Evolutionary conservation across 2,888 invertebrate genomes (phyloP), one percentile per base, ranked within the genome.

Genomic region (Noctuana brunneofusca): DNA sequence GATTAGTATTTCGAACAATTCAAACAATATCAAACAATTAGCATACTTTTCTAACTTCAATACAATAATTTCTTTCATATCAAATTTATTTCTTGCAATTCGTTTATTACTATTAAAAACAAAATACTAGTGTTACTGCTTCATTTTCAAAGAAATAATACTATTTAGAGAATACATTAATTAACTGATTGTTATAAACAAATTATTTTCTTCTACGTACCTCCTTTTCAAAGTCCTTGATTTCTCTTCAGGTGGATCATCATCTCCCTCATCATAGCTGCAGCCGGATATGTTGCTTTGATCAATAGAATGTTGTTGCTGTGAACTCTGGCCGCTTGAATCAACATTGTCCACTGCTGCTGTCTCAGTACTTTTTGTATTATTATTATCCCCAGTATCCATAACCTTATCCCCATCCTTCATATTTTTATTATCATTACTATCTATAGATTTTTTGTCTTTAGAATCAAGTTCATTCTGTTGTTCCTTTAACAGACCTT

Each of bases 161-260:
- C n/a, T n/a, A n/a, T n/a, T n/a, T n/a, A n/a, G n/a, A n/a, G n/a
- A n/a, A n/a, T n/a, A n/a, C n/a, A n/a, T n/a, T 3, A 27, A 9
- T 27, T 27, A 9, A 8, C 27, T 3, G 9, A 27, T 9, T 9
- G 0, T 9, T 27, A 27, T 27, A 3, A 27, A 27, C 27, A 27
- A 27, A 27, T 27, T 27, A 27, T 27, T 27, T 27, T 27, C 27
- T 27, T 27, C 27, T 43, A 56, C n/a, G 38, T 80, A 92, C 93
- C 93, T 92, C 80, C 93, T 84, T 78, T 93, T 93, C 30, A 93
- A 79, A 22, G 84, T 84, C n/a, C 88, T 70, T n/a, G 89, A 78
- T 67, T 83, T 91, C 64, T 92, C 89, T 68, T 93, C 92, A 16
- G 92, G 89, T 0, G 93, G 92, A 16, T 92, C 90, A 64, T 93